Evolutionary conservation across 2,113 vertebrate species (phyloP).

Genomic region (Datnioides undecimradiatus): DNA sequence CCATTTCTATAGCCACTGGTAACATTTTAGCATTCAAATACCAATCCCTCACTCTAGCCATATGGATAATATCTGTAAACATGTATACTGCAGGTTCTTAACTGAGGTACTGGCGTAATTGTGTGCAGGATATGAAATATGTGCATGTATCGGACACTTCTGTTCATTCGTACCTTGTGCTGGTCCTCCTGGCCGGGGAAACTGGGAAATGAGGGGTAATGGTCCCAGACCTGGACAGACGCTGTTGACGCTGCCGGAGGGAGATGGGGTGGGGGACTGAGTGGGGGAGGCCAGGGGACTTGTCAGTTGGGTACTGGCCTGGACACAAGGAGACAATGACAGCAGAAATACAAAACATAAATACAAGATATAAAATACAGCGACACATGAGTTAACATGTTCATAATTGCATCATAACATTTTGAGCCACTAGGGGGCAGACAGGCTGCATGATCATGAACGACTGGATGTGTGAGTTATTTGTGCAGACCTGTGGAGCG

Average conservation of each 20-base stretch:
- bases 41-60: too few relatives aligned
- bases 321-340: constrained; percentile 25
- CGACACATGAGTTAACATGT: background rate
- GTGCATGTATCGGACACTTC: background rate
- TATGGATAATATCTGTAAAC: background rate
- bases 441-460: background rate
- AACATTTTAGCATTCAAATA: background rate
- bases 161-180: constrained; percentile 89
- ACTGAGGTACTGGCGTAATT: background rate
- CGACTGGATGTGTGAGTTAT: background rate
- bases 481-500: constrained; percentile 87
- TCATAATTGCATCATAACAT: background rate
- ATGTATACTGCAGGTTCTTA: background rate
- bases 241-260: constrained; percentile 91
- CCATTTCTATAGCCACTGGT: background rate
- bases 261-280: constrained; percentile 95
- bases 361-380: background rate
- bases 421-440: constrained; percentile 3
- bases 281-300: constrained; percentile 95
- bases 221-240: constrained; percentile 95
- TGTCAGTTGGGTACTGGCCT: constrained; percentile 91
- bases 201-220: constrained; percentile 94
- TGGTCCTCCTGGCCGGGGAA: constrained; percentile 91
- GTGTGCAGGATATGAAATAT: background rate
- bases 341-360: background rate